Evolutionary conservation across 2,113 vertebrate species (phyloP).

Genomic region (Guaruba guarouba): DNA sequence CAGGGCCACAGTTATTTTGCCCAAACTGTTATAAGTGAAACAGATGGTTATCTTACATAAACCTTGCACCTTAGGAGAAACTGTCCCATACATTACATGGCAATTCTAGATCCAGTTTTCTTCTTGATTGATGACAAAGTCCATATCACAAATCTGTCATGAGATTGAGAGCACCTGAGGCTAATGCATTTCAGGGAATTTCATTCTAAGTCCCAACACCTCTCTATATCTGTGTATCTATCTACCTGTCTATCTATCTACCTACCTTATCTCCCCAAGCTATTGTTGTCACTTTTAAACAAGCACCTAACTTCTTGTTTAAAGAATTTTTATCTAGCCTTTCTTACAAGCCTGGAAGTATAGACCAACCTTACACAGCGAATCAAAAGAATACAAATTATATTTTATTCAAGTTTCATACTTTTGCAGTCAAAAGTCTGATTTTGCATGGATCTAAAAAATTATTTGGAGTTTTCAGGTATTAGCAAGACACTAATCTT

Average conservation of each 20-base stretch:
- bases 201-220: background rate
- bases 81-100: background rate
- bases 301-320: background rate
- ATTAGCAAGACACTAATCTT: background rate
- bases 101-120: slow-evolving; percentile 29
- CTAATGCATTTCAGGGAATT: background rate
- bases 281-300: background rate
- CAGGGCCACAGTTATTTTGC: background rate
- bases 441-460: background rate
- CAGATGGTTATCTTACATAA: slow-evolving; percentile 17
- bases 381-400: background rate
- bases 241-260: background rate
- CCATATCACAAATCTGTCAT: background rate
- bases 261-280: background rate
- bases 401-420: background rate
- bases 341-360: background rate
- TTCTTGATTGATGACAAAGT: background rate
- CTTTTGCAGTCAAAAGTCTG: background rate
- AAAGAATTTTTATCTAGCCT: background rate
- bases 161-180: background rate
- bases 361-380: background rate
- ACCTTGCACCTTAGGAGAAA: slow-evolving; percentile 12
- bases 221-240: background rate
- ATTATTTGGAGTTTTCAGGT: background rate
- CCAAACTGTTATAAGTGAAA: background rate